A percentile compares a stretch with the other conserved stretches of the same genome.
Evolutionary conservation across 2,888 invertebrate species (phyloP).

Genomic region (Caenorhabditis becei): DNA sequence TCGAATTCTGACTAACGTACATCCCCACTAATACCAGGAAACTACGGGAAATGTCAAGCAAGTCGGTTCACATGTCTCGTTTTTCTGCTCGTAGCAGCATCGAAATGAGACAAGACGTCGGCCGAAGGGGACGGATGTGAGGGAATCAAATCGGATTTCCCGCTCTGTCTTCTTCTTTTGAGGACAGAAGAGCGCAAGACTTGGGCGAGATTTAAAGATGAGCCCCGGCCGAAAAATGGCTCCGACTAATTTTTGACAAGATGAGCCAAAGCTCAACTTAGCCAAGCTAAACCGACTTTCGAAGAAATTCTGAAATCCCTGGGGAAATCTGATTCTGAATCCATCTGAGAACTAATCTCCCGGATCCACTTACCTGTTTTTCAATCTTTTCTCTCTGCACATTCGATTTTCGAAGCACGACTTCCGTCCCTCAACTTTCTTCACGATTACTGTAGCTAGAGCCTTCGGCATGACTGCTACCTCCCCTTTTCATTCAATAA

Average conservation of each 20-base stretch:
- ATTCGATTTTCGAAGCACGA: not conserved
- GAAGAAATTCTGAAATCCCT: no score
- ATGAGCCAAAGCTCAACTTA: no score
- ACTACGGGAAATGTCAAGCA: conserved; percentile 14
- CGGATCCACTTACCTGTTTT: no score
- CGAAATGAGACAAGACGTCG: not conserved
- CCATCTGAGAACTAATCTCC: not conserved
- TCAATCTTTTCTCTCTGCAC: not conserved
- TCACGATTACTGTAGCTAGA: not conserved
- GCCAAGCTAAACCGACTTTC: no score
- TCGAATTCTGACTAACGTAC: not conserved
- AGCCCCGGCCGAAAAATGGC: not conserved
- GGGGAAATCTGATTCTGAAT: not conserved
- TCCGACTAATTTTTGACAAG: conserved; percentile 22
- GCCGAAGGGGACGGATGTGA: conserved; percentile 13
- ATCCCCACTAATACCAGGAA: conserved; percentile 1
- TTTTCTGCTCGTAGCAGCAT: conserved; percentile 5
- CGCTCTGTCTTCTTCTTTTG: conserved; percentile 27
- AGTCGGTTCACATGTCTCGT: conserved; percentile 6
- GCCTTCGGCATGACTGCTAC: conserved; percentile 15
- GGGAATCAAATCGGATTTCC: conserved; percentile 58
- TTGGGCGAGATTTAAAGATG: conserved; percentile 15
- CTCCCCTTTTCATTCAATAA: not conserved
- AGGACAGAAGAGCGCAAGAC: conserved; percentile 29
- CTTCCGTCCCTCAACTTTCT: not conserved